These are phyloP conservation scores for Cirrhinus mrigala DNA, from an alignment of 2,797 vertebrate genomes.

Conservation along the genomic window DNA sequence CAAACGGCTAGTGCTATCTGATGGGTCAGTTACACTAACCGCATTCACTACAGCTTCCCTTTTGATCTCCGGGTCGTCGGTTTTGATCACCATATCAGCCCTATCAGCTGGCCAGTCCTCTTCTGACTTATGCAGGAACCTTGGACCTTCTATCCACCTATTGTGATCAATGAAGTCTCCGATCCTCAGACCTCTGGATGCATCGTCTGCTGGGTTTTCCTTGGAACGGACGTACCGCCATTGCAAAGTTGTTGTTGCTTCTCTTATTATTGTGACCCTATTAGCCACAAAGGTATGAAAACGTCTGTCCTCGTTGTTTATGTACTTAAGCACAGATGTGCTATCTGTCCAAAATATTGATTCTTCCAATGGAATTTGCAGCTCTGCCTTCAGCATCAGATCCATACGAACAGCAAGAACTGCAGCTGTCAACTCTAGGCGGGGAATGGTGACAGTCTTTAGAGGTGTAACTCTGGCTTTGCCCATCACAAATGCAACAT, in stretches of 20 bases:
- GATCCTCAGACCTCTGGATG: slow-evolving; percentile 13
- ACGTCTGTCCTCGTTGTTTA: not conserved
- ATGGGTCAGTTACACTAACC: no score
- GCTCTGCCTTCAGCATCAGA: no score
- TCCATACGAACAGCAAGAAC: no score
- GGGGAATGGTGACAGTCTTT: no score
- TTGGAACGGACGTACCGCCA: slow-evolving; percentile 16
- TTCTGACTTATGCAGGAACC: not conserved
- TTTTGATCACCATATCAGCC: not conserved
- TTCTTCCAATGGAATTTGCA: no score
- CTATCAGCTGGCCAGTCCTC: not conserved
- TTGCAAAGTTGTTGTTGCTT: not conserved
- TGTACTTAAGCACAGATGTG: slow-evolving; percentile 29
- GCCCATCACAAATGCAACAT: no score
- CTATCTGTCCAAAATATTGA: no score
- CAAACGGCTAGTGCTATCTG: no score
- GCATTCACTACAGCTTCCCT: not conserved
- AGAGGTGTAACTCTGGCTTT: no score
- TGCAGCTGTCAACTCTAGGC: no score
- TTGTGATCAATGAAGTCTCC: not conserved
- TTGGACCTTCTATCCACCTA: slow-evolving; percentile 21
- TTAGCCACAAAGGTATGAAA: slow-evolving; percentile 34
- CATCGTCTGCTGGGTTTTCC: slow-evolving; percentile 11
- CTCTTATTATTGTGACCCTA: not conserved
- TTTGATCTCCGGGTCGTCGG: not conserved